Evolutionary conservation across 2,113 vertebrate genomes (phyloP).

Genomic region (Gobius niger): DNA sequence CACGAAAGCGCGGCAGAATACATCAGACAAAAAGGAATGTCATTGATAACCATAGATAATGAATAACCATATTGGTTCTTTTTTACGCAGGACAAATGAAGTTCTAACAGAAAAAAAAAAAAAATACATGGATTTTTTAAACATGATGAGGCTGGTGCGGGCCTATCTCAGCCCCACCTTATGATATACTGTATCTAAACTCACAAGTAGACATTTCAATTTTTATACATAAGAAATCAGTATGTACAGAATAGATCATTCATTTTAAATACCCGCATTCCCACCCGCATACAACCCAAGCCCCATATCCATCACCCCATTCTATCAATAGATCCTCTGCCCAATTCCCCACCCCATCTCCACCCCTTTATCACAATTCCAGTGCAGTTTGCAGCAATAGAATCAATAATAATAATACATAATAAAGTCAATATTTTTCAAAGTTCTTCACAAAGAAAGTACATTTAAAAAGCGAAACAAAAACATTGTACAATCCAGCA

Average conservation of each 20-base stretch:
- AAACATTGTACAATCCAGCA: conserved; percentile 67
- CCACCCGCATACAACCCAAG: conserved; percentile 23
- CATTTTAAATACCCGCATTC: conserved; percentile 68
- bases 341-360: conserved; percentile 16
- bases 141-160: conserved; percentile 64
- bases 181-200: conserved; percentile 70
- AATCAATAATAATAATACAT: conserved; percentile 26
- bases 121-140: conserved; percentile 68
- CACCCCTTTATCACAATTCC: conserved; percentile 51
- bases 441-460: conserved; percentile 69
- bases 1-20: conserved; percentile 61
- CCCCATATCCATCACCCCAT: conserved; percentile 8
- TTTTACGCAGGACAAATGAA: conserved; percentile 54
- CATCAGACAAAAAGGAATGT: conserved; percentile 47
- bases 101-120: conserved; percentile 47
- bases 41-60: conserved; percentile 5
- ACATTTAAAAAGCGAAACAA: conserved; percentile 68
- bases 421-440: conserved; percentile 60
- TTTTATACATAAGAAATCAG: conserved; percentile 77
- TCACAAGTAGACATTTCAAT: conserved; percentile 77
- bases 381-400: conserved; percentile 73
- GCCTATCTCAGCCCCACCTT: conserved; percentile 65
- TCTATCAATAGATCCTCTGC: conserved; percentile 16
- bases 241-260: conserved; percentile 82
- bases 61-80: conserved; percentile 22